Base-by-base conservation (phyloP, 2,113 vertebrate species). In the Rhea americana region DNA sequence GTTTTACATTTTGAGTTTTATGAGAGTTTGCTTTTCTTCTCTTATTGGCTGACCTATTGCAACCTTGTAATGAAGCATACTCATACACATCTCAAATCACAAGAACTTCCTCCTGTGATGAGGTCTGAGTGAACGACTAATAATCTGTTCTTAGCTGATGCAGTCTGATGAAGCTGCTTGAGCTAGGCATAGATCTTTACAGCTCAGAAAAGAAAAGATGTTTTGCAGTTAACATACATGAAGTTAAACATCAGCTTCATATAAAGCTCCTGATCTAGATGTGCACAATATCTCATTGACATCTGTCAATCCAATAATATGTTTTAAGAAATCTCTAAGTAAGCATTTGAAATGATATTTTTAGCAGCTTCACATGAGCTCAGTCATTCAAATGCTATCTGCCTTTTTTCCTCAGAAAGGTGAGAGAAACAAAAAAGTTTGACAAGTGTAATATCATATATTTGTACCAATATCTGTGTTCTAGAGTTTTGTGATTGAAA, bases 291-390 rank as follows among this genome's bases (percentile, higher is more conserved):
- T 48, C 76, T 95, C 82, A 63, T 51, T 26, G 11, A 35, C 35
- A 35, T 78, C 55, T 87, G 82, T 81, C 74, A 76, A 90, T 89
- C 91, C 75, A 94, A 68, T 32, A 68, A 48, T 74, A 50, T 4
- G 17, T 77, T 93, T 85, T 90, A 90, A 95, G 17, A 89, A 86
- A 1, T 68, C 26, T 67, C 12, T 73, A 89, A 94, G 82, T 63
- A 63, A 88, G 18, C 59, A 17, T 65, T 92, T 63, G 25, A 90
- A 92, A 53, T 51, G 0, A 53, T 48, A 47, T 16, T 85, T 86
- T 86, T 82, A 89, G 47, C 5, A 85, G 5, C 8, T 94, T 88
- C 28, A 85, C 66, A 74, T 65, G 56, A 89, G 30, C 41, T 66
- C 77, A 45, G n/a, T 92, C 15, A 78, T 5, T 67, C 62, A 72